These are phyloP conservation scores for Crypturellus tataupa DNA, from an alignment of 2,797 vertebrate species.

Conservation along the genomic window DNA sequence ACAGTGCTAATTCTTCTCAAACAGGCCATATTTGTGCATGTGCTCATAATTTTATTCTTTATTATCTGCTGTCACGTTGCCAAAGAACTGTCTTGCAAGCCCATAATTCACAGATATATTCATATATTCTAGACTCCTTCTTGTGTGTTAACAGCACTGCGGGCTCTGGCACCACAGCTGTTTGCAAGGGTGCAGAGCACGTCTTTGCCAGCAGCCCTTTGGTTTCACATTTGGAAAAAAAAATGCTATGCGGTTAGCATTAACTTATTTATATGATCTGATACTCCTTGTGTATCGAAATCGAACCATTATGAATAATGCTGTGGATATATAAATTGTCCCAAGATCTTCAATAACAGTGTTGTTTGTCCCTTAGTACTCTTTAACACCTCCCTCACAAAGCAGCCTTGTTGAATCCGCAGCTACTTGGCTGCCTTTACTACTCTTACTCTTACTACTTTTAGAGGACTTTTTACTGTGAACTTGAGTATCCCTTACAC, in stretches of 20 bases:
- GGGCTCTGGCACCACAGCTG: neutral
- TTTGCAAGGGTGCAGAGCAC: neutral
- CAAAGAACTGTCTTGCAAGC: neutral
- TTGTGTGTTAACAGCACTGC: fast-evolving
- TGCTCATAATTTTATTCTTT: neutral
- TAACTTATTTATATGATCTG: neutral
- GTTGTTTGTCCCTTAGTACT: neutral
- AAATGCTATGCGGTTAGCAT: neutral
- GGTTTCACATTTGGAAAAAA: neutral
- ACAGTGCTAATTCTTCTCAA: neutral
- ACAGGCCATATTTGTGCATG: neutral
- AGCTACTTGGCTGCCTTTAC: neutral
- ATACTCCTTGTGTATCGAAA: neutral
- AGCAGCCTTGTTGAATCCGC: neutral
- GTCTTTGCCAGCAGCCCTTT: neutral
- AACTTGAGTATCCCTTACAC: neutral
- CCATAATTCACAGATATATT: neutral
- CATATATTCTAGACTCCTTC: neutral
- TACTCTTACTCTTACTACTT: neutral
- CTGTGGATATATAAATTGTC: neutral
- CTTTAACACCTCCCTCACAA: neutral
- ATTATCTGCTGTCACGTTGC: neutral
- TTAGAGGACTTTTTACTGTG: neutral
- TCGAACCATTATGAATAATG: neutral
- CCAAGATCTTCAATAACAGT: neutral